Evolutionary conservation across 1,140 invertebrate species (phyloP).

Genomic region (Dufourea novaeangliae): DNA sequence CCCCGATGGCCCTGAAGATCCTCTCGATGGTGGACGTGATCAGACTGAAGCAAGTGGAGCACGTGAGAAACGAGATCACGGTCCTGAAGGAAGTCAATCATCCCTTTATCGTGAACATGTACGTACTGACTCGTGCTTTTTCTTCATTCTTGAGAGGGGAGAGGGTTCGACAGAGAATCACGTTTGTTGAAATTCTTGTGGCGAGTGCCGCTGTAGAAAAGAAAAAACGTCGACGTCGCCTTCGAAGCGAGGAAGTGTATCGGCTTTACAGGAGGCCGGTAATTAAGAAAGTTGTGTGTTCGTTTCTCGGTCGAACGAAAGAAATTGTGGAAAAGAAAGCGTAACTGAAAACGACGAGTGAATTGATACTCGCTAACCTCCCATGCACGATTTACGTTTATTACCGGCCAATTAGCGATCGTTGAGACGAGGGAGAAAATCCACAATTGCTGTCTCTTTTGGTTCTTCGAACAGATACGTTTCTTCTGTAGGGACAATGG

Average conservation of each 20-base stretch:
- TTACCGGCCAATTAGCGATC: constrained; percentile 18
- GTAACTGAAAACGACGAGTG: constrained; percentile 18
- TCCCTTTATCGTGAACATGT: constrained; percentile 97
- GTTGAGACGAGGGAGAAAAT: constrained; percentile 29
- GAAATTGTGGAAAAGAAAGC: constrained; percentile 46
- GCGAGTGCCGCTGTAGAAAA: background rate
- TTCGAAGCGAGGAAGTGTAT: background rate
- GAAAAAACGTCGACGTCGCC: too few species aligned
- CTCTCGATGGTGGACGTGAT: constrained; percentile 95
- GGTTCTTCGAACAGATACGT: too few species aligned
- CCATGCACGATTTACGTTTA: constrained; percentile 14
- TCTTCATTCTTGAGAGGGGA: too few species aligned
- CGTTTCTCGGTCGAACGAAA: constrained; percentile 36
- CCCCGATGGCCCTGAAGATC: constrained; percentile 91
- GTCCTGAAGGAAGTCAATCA: constrained; percentile 94
- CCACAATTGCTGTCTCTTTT: background rate
- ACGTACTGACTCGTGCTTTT: constrained; percentile 81
- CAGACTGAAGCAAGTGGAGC: constrained; percentile 95
- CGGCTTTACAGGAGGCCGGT: background rate
- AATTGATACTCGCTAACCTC: background rate
- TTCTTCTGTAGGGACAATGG: too few species aligned
- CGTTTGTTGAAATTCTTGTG: too few species aligned
- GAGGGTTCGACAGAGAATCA: too few species aligned
- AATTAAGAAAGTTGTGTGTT: constrained; percentile 43
- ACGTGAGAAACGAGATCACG: constrained; percentile 96